Percentiles rank a stretch among this genome's conserved stretches.
phyloP scores from a whole-genome alignment of 1,140 invertebrate genomes.

The Neodiprion pinetum region DNA sequence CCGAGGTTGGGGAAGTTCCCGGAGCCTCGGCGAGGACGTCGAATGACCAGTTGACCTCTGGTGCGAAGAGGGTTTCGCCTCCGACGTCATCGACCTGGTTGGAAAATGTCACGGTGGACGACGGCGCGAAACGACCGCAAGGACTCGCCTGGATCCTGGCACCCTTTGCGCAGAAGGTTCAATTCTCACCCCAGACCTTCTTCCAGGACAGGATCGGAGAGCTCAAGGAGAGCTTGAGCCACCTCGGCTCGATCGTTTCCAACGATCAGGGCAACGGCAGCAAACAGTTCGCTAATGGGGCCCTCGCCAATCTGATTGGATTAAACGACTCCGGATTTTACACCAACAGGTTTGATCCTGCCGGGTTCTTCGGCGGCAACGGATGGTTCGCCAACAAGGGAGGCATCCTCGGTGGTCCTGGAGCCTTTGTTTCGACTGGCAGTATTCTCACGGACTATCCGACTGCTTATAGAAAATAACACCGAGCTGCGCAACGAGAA shows the following conservation, averaged over 20 bases:
- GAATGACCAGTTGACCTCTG: neutral
- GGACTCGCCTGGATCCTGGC: conserved; percentile 32
- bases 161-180: conserved; percentile 37
- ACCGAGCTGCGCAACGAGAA: neutral
- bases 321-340: conserved; percentile 44
- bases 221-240: conserved; percentile 35
- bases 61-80: neutral
- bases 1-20: neutral
- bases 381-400: conserved; percentile 55
- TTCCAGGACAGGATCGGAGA: conserved; percentile 35
- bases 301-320: conserved; percentile 36
- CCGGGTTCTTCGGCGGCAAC: conserved; percentile 50
- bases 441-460: conserved; percentile 53
- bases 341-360: conserved; percentile 41
- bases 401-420: conserved; percentile 50
- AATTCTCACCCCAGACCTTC: conserved; percentile 42
- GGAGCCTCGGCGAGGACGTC: neutral
- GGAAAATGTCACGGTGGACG: conserved; percentile 10
- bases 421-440: conserved; percentile 49
- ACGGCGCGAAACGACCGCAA: neutral
- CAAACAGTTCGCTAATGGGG: conserved; percentile 37
- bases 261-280: conserved; percentile 19
- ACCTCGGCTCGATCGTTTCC: conserved; percentile 23
- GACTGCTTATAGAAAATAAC: conserved; percentile 45
- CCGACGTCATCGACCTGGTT: neutral